Percentiles rank a stretch among this genome's conserved stretches.
phyloP scores from a whole-genome alignment of 1,140 invertebrate species.

The Latrodectus geometricus region DNA sequence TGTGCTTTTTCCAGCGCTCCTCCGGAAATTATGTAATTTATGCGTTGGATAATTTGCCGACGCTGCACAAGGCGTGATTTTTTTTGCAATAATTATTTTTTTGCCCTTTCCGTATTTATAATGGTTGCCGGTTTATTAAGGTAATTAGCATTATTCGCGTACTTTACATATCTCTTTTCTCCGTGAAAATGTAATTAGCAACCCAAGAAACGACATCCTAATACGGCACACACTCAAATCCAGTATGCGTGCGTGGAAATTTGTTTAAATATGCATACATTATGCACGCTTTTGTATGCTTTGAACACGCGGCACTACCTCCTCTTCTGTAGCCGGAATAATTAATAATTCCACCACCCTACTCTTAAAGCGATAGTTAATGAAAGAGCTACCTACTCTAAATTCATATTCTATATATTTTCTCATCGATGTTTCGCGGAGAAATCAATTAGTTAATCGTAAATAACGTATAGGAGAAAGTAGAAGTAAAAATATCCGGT shows the following conservation, averaged over 20 bases:
- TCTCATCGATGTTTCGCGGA: constrained; percentile 42
- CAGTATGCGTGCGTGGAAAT: constrained; percentile 44
- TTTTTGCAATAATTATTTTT: constrained; percentile 39
- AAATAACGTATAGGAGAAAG: constrained; percentile 10
- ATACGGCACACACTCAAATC: constrained; percentile 44
- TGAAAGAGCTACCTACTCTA: constrained; percentile 50
- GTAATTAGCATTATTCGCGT: constrained; percentile 61
- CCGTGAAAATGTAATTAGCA: constrained; percentile 62
- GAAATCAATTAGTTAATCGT: constrained; percentile 54
- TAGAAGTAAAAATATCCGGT: constrained; percentile 6
- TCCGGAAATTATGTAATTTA: constrained; percentile 61
- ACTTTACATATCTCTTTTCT: constrained; percentile 59
- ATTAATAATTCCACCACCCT: constrained; percentile 56
- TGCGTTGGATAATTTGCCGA: constrained; percentile 57
- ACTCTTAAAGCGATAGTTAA: constrained; percentile 58
- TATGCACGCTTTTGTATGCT: constrained; percentile 58
- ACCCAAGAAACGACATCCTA: constrained; percentile 57
- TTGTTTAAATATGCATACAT: constrained; percentile 62
- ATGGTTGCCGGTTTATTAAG: constrained; percentile 60
- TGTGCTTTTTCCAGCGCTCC: constrained; percentile 36
- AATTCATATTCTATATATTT: constrained; percentile 57
- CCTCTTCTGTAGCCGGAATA: constrained; percentile 24
- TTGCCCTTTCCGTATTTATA: constrained; percentile 49
- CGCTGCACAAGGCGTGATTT: constrained; percentile 48
- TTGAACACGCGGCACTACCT: constrained; percentile 45